Evolutionary conservation across 2,888 invertebrate species (phyloP).

Genomic region (Dione juno): DNA sequence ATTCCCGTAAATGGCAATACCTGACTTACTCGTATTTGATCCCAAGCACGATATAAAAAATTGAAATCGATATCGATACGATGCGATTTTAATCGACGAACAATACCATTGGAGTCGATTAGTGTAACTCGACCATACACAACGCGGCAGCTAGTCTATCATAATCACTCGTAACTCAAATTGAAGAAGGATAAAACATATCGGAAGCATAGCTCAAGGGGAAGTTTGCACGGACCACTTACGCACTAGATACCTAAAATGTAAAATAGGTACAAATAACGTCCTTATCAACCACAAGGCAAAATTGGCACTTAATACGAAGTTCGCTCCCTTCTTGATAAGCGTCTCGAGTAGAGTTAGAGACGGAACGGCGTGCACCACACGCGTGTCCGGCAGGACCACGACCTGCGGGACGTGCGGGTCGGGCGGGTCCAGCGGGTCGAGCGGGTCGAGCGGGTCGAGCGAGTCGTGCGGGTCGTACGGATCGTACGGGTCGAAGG

Average conservation of each 20-base stretch:
- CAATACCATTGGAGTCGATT: neutral
- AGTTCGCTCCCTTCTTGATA: slow-evolving; percentile 69
- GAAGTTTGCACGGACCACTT: slow-evolving; percentile 72
- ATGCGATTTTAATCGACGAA: slow-evolving; percentile 31
- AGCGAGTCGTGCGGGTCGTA: neutral
- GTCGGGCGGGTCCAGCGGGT: slow-evolving; percentile 33
- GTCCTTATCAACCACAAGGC: slow-evolving; percentile 83
- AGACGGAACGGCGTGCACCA: slow-evolving; percentile 44
- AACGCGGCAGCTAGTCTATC: slow-evolving; percentile 3
- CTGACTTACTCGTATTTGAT: slow-evolving; percentile 76
- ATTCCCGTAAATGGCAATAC: slow-evolving; percentile 37
- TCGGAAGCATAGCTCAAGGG: slow-evolving; percentile 53
- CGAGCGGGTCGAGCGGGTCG: slow-evolving; percentile 37
- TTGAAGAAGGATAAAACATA: neutral
- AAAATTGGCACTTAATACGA: slow-evolving; percentile 83
- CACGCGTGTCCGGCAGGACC: slow-evolving; percentile 38
- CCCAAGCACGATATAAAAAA: slow-evolving; percentile 80
- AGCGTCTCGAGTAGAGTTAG: slow-evolving; percentile 59
- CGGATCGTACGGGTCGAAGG: slow-evolving; percentile 24
- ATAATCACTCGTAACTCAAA: neutral
- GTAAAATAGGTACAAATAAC: slow-evolving; percentile 81
- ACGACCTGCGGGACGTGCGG: slow-evolving; percentile 20
- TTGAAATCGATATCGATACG: slow-evolving; percentile 53
- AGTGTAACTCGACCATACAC: neutral
- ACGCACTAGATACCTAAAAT: slow-evolving; percentile 81